Conservation (phyloP, 2,888 invertebrate genomes). For the Caenorhabditis wallacei region DNA sequence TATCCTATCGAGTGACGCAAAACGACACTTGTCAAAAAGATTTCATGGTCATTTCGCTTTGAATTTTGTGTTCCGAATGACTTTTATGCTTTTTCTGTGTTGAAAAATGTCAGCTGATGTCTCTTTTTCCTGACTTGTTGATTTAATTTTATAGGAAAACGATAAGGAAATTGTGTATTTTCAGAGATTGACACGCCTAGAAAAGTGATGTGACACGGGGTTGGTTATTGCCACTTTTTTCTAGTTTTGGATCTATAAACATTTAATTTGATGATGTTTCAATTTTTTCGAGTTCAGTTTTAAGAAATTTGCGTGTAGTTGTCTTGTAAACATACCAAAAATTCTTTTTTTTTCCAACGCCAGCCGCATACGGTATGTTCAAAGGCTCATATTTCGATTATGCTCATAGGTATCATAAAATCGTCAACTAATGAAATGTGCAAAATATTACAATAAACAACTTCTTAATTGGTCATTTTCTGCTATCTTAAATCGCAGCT, state of each 20-base stretch:
- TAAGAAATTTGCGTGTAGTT: no score
- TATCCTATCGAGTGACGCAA: conserved; percentile 22
- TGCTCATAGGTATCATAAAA: no score
- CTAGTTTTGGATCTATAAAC: conserved; percentile 1
- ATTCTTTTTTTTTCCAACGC: no score
- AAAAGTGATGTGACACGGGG: conserved; percentile 13
- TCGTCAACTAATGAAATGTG: no score
- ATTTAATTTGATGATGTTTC: neutral
- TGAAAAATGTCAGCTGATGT: conserved; percentile 27
- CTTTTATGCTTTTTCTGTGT: neutral
- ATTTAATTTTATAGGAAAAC: conserved; percentile 1
- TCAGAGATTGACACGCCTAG: conserved; percentile 24
- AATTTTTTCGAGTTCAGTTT: no score
- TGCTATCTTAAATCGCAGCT: no score
- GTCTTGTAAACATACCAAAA: no score
- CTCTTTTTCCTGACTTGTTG: conserved; percentile 1
- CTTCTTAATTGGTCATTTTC: no score
- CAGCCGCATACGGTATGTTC: no score
- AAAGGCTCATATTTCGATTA: no score
- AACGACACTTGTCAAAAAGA: conserved; percentile 17
- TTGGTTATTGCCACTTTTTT: conserved; percentile 4
- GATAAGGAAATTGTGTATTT: conserved; percentile 21
- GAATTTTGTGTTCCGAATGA: conserved; percentile 15
- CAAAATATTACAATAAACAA: no score
- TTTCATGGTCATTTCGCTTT: conserved; percentile 15